Evolutionary conservation across 2,113 vertebrate genomes (phyloP).

Genomic region (Parus major): DNA sequence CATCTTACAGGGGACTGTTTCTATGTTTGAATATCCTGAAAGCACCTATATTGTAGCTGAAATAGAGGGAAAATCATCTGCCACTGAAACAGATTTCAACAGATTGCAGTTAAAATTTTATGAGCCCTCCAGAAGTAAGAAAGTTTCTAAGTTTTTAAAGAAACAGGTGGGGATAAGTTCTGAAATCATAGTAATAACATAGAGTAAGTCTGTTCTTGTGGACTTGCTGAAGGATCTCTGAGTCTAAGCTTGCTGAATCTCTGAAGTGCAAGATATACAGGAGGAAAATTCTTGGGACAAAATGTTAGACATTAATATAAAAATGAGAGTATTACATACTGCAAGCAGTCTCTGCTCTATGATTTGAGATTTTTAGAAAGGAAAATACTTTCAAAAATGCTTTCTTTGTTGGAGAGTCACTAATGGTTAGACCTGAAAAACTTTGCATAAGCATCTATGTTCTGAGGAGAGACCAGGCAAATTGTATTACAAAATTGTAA

Average conservation of each 20-base stretch:
- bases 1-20: not conserved
- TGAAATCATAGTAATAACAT: not conserved
- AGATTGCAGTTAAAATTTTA: not conserved
- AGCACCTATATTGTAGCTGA: not conserved
- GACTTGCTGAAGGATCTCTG: not conserved
- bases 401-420: not conserved
- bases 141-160: not conserved
- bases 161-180: not conserved
- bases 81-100: not conserved
- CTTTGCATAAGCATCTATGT: not conserved
- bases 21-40: not conserved
- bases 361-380: not conserved
- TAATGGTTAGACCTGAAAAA: not conserved
- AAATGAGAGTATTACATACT: not conserved
- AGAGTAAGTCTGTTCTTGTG: not conserved
- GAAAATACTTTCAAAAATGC: not conserved
- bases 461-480: not conserved
- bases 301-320: not conserved
- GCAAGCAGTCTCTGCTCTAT: not conserved
- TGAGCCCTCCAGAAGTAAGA: not conserved
- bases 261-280: not conserved
- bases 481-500: not conserved
- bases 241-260: not conserved
- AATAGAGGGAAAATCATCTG: not conserved
- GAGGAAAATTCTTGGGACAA: not conserved